Conservation (phyloP, 2,113 vertebrate genomes). For the Murina feae region DNA sequence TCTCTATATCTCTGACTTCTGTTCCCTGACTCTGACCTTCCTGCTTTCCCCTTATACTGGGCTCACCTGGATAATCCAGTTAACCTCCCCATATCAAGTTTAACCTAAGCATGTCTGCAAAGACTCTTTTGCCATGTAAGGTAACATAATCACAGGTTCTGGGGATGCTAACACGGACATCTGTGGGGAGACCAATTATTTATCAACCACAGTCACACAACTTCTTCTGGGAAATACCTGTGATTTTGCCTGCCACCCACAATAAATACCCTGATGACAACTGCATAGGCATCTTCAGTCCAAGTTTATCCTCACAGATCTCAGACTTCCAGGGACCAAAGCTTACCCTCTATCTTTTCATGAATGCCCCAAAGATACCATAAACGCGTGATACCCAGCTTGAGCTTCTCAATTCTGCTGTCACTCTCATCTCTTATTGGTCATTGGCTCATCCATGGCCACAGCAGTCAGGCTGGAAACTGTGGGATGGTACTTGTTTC, state of each 20-base stretch:
- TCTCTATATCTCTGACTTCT: not conserved
- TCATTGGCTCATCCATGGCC: not conserved
- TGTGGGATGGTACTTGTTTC: not conserved
- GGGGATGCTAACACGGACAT: not conserved
- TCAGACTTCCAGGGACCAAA: not conserved
- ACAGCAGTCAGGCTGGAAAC: not conserved
- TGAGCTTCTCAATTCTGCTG: not conserved
- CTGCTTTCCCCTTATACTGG: not conserved
- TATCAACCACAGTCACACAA: not conserved
- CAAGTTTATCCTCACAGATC: not conserved
- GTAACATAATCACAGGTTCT: not conserved
- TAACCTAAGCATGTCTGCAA: not conserved
- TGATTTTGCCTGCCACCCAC: not conserved
- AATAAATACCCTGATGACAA: not conserved
- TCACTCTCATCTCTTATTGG: not conserved
- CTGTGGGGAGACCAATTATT: not conserved
- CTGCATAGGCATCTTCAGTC: not conserved
- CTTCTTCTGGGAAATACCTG: not conserved
- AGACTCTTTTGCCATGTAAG: not conserved
- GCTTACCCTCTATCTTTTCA: not conserved
- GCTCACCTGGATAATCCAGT: not conserved
- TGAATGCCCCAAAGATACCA: not conserved
- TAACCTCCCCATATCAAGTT: not conserved
- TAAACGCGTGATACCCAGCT: not conserved
- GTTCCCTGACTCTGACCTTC: not conserved